phyloP scores from a whole-genome alignment of 2,888 invertebrate genomes.

The Hypomecis atomaria region DNA sequence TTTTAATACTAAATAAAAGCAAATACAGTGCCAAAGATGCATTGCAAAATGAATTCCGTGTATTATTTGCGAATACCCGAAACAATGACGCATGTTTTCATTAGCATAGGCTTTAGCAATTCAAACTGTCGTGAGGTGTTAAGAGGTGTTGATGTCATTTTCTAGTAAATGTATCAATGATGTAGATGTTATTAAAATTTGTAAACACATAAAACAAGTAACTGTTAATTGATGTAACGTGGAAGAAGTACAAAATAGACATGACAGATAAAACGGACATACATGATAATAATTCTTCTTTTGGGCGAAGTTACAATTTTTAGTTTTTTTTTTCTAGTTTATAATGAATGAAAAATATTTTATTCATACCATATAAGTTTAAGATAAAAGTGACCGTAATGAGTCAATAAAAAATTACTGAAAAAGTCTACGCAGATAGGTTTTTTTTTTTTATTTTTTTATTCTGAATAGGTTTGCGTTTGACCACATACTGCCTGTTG shows the following conservation, averaged over 20 bases:
- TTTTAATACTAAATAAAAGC: conserved; percentile 70
- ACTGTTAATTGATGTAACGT: conserved; percentile 5
- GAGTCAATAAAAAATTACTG: neutral
- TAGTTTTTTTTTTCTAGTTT: neutral
- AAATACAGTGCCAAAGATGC: conserved; percentile 81
- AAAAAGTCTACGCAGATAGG: too few relatives aligned
- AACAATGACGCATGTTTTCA: conserved; percentile 49
- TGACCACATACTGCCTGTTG: too few relatives aligned
- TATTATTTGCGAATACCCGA: conserved; percentile 43
- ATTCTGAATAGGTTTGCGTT: too few relatives aligned
- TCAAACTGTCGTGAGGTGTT: conserved; percentile 51
- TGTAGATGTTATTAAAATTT: conserved; percentile 22
- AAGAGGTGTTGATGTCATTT: conserved; percentile 66
- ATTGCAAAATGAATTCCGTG: conserved; percentile 64
- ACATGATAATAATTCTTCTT: neutral
- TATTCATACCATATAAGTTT: too few relatives aligned
- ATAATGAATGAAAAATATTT: too few relatives aligned
- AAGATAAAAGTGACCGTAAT: neutral
- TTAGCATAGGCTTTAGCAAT: conserved; percentile 55
- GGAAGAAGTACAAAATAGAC: neutral
- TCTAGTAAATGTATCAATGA: conserved; percentile 54
- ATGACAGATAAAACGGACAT: neutral
- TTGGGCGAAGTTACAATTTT: neutral
- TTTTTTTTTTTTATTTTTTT: too few relatives aligned
- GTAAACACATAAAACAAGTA: conserved; percentile 19